Evolutionary conservation across 1,140 invertebrate species (phyloP), one percentile per base, ranked within the genome.

Genomic region (Bombus polaris): DNA sequence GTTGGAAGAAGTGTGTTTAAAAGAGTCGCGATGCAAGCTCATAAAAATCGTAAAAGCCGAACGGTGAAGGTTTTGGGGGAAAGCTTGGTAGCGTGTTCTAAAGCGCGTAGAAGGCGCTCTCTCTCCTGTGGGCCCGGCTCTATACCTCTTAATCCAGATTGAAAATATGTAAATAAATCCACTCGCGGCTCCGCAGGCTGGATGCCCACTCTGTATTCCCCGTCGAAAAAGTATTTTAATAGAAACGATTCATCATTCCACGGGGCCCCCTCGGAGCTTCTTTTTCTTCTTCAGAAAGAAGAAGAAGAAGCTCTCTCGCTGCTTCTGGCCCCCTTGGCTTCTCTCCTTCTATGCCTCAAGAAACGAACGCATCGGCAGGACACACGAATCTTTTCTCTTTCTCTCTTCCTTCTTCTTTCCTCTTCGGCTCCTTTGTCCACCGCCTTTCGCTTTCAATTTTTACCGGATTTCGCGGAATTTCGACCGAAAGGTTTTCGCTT

Each of bases 141-240:
- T 92, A 90, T 92, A 93, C 93, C 93, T 95, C 94, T 95, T 95
- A 95, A 95, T 95, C 94, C 94, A 95, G 94, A 95, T 95, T 94
- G 94, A 94, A 95, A 95, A 95, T 95, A 95, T 95, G 94, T 95
- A 95, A 95, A 95, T 95, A 95, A 93, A 95, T 94, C 94, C 92
- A 91, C 86, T 92, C 91, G 92, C 91, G 90, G 89, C 91, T 92
- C 85, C 89, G 87, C 90, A 90, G 90, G 93, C 89, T 85, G 87
- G 92, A 94, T 93, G 91, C 91, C 93, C 94, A 93, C 94, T 94
- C 91, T 91, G 93, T 94, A 94, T 94, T 95, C 93, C 87, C 93
- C 93, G 93, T 94, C 93, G 93, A 95, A 95, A 94, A 95, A 95
- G 93, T 95, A 95, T 95, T 95, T 95, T 95, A 95, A 95, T 95